Evolutionary conservation across 2,113 vertebrate genomes (phyloP).

Genomic region (Edolisoma coerulescens): DNA sequence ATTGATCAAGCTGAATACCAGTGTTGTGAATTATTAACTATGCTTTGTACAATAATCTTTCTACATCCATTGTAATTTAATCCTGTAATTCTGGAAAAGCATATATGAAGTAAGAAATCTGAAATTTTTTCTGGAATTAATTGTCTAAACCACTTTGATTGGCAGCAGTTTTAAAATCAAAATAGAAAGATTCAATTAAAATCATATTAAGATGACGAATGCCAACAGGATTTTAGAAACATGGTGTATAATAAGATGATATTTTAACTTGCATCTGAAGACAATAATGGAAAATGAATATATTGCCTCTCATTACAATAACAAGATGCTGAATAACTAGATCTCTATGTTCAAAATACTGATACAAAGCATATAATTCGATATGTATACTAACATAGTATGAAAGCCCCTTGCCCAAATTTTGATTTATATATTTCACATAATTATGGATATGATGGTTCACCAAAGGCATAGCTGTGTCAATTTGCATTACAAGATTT

Average conservation of each 20-base stretch:
- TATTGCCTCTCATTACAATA: not conserved
- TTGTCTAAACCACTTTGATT: slow-evolving; percentile 26
- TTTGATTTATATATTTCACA: not conserved
- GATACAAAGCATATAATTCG: slow-evolving; percentile 6
- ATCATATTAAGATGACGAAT: not conserved
- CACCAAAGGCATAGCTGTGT: not conserved
- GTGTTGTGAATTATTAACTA: slow-evolving; percentile 42
- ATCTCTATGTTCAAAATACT: not conserved
- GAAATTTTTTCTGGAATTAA: slow-evolving; percentile 24
- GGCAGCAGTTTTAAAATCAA: slow-evolving; percentile 31
- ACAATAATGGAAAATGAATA: not conserved
- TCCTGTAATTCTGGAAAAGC: slow-evolving; percentile 23
- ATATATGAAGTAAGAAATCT: not conserved
- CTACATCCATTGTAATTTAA: slow-evolving; percentile 29
- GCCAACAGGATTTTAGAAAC: not conserved
- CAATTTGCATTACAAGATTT: slow-evolving; percentile 45
- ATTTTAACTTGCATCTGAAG: not conserved
- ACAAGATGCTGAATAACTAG: not conserved
- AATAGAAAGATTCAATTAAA: not conserved
- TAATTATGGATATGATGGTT: not conserved
- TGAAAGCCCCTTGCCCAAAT: not conserved
- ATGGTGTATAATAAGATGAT: not conserved
- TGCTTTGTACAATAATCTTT: slow-evolving; percentile 36
- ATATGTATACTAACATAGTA: not conserved
- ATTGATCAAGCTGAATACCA: not conserved